Conservation (phyloP, 2,888 invertebrate genomes). For the Drosophila suboccidentalis region DNA sequence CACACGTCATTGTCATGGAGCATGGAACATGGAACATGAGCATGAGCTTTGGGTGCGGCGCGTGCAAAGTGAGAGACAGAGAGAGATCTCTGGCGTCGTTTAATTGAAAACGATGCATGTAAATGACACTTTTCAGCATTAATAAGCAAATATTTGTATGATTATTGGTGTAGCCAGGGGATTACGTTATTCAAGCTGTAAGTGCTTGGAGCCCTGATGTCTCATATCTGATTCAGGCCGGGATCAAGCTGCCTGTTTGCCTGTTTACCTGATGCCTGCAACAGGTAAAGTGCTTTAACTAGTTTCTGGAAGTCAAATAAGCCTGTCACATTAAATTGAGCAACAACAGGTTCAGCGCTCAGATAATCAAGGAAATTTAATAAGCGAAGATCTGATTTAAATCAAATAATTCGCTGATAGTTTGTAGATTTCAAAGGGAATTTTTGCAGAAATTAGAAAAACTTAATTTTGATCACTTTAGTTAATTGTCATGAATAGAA, state of each 20-base stretch:
- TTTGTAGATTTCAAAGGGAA: not conserved
- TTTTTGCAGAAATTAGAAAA: not conserved
- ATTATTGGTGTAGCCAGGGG: conserved; percentile 74
- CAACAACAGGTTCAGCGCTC: conserved; percentile 47
- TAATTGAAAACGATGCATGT: conserved; percentile 82
- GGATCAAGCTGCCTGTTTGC: conserved; percentile 17
- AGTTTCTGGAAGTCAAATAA: conserved; percentile 56
- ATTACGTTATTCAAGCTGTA: conserved; percentile 63
- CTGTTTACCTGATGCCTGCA: conserved; percentile 18
- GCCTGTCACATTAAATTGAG: conserved; percentile 39
- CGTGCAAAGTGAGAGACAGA: conserved; percentile 45
- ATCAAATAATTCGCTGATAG: not conserved
- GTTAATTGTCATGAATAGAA: too few species aligned
- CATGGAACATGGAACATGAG: conserved; percentile 14
- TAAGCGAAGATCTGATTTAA: conserved; percentile 4
- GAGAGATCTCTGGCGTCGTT: conserved; percentile 66
- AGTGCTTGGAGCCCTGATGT: conserved; percentile 44
- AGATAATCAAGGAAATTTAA: conserved; percentile 8
- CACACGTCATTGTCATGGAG: conserved; percentile 53
- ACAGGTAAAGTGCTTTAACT: conserved; percentile 64
- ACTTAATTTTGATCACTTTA: too few species aligned
- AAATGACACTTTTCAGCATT: conserved; percentile 83
- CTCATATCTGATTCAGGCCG: conserved; percentile 64
- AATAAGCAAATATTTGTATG: conserved; percentile 82
- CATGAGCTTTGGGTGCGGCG: conserved; percentile 66